Percentiles rank a stretch among this genome's conserved stretches.
Evolutionary conservation across 2,888 invertebrate genomes (phyloP).

Genomic region (Lydus trimaculatus): DNA sequence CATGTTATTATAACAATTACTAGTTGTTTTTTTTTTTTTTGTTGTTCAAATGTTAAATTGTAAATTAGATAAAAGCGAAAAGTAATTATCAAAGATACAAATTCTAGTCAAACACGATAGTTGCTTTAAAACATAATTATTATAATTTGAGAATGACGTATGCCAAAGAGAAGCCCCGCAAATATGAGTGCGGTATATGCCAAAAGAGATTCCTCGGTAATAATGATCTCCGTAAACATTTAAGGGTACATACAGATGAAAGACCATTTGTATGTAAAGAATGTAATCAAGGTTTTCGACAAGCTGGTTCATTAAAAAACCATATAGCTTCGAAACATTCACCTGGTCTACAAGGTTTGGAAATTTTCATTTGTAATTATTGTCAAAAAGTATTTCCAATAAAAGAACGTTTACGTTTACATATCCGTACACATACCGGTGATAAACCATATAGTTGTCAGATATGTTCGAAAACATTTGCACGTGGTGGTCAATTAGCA

Average conservation of each 20-base stretch:
- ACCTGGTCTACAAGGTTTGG: constrained; percentile 53
- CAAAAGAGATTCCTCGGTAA: constrained; percentile 69
- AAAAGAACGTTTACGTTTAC: constrained; percentile 77
- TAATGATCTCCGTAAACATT: constrained; percentile 73
- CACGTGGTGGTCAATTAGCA: constrained; percentile 76
- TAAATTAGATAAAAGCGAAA: constrained; percentile 12
- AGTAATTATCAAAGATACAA: constrained; percentile 26
- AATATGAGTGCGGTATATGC: constrained; percentile 69
- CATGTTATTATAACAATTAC: constrained; percentile 44
- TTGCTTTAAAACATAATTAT: constrained; percentile 28
- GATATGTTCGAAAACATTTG: constrained; percentile 71
- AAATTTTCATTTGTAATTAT: constrained; percentile 72
- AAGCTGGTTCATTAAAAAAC: constrained; percentile 70
- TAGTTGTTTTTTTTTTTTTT: constrained; percentile 14
- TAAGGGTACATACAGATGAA: constrained; percentile 70
- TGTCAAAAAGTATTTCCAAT: constrained; percentile 80
- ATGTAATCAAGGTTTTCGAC: constrained; percentile 71
- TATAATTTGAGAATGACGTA: constrained; percentile 45
- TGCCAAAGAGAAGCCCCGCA: constrained; percentile 56
- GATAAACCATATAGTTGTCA: constrained; percentile 72
- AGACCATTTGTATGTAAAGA: constrained; percentile 69
- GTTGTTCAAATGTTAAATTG: constrained; percentile 23
- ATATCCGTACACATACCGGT: constrained; percentile 77
- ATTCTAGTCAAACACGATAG: constrained; percentile 44
- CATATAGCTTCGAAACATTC: constrained; percentile 69